Evolutionary conservation across 2,113 vertebrate genomes (phyloP), one percentile per base, ranked within the genome.

Genomic region (Rhagologus leucostigma): DNA sequence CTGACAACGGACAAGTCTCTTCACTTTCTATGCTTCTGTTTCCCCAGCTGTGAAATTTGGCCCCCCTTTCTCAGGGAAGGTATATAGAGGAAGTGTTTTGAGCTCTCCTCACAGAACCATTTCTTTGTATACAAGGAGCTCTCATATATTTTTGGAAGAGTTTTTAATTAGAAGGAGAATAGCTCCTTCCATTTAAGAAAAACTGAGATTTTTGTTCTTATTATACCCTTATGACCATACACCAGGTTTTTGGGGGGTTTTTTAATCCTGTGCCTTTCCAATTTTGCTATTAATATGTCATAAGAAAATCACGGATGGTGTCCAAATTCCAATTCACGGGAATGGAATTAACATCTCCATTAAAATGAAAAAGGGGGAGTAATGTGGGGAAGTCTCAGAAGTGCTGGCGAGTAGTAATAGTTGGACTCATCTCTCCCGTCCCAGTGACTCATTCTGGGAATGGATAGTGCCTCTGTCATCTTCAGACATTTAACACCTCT

Each of bases 241-340:
- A 94, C 20, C 24, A 85, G 10, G 33, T 24, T 60, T 30, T 32
- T 9, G 4, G n/a, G 4, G n/a, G 47, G 9, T 33, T 50, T 89
- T 86, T 65, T 21, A 86, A 76, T 83, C n/a, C 75, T 12, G 1
- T 62, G 52, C 21, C 56, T 96, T 95, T 94, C 92, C 85, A 95
- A 71, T 88, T 92, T 90, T 94, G 75, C 82, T 94, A 93, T 95
- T 95, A 95, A 95, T 71, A 91, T 94, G 88, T 93, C 88, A 81
- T 59, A 94, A 91, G 63, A 87, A 95, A 95, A 95, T 50, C 53
- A 76, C 3, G 1, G 53, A 93, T 56, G 44, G 42, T 84, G 32
- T 93, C 94, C 95, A 97, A 91, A 94, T 95, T 95, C 78, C 90
- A 89, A 69, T 97, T 96, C 93, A 95, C 86, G 60, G 46, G 85